phyloP scores from a whole-genome alignment of 2,113 vertebrate genomes.

The Callaeas wilsoni region DNA sequence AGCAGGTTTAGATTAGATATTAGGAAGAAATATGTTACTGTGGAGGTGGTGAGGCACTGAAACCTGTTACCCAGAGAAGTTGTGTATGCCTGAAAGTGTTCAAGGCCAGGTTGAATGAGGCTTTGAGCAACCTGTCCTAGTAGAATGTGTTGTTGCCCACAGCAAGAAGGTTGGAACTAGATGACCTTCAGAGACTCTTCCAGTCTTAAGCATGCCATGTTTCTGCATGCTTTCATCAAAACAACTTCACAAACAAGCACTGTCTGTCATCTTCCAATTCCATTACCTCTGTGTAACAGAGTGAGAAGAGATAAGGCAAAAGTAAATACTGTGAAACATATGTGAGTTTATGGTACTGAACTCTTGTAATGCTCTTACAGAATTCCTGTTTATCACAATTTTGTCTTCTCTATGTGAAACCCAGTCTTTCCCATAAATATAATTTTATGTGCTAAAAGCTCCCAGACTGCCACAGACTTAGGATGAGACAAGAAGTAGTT shows the following conservation, averaged over 20 bases:
- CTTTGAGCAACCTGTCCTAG: neutral
- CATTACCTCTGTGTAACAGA: accelerated
- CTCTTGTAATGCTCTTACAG: neutral
- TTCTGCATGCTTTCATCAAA: neutral
- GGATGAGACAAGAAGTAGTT: conserved; percentile 53
- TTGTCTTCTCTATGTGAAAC: neutral
- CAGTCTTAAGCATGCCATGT: neutral
- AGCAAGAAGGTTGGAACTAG: neutral
- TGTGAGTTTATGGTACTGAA: neutral
- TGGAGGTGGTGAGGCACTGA: neutral
- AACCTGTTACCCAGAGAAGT: neutral
- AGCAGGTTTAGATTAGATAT: neutral
- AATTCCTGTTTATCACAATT: neutral
- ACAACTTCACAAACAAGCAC: neutral
- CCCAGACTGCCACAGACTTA: conserved; percentile 24
- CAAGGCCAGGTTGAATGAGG: too few species aligned
- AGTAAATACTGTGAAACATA: neutral
- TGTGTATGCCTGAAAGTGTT: neutral
- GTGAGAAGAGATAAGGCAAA: neutral
- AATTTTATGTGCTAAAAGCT: conserved; percentile 36
- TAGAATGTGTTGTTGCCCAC: neutral
- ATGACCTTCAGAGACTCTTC: neutral
- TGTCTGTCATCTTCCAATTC: neutral
- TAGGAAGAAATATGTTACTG: neutral
- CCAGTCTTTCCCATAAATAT: conserved; percentile 35